Evolutionary conservation across 2,888 invertebrate genomes (phyloP).

Genomic region (Hyposoter dolosus): DNA sequence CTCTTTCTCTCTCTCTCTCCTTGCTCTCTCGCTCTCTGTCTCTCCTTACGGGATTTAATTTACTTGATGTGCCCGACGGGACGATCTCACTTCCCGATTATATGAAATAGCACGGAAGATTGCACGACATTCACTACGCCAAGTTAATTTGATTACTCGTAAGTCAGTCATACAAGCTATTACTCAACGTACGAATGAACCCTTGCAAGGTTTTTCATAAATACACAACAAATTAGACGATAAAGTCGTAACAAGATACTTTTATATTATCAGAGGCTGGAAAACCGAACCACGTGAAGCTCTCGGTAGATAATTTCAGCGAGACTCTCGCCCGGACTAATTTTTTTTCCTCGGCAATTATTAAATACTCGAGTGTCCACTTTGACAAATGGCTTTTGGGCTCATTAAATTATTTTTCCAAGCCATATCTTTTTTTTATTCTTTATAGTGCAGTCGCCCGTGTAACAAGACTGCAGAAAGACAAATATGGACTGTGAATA

Average conservation of each 20-base stretch:
- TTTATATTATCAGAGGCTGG: too few relatives aligned
- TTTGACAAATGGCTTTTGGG: not conserved
- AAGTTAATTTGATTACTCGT: constrained; percentile 59
- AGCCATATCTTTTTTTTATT: not conserved
- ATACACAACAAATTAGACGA: constrained; percentile 3
- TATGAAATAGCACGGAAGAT: constrained; percentile 51
- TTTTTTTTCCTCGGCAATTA: not conserved
- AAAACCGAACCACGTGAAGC: too few relatives aligned
- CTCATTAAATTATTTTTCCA: not conserved
- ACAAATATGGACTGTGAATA: not conserved
- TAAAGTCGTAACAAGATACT: not conserved
- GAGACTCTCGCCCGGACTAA: not conserved
- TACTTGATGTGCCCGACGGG: constrained; percentile 38
- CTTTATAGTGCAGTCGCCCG: not conserved
- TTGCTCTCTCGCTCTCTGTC: not conserved
- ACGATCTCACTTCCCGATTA: constrained; percentile 52
- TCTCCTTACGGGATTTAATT: constrained; percentile 49
- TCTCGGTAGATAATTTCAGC: too few relatives aligned
- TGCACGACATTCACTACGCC: constrained; percentile 37
- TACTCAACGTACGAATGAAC: constrained; percentile 23
- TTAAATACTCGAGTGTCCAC: not conserved
- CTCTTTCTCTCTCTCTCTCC: not conserved
- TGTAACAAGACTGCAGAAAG: not conserved
- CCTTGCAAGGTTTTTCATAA: constrained; percentile 1
- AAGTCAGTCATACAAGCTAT: constrained; percentile 25